Evolutionary conservation across 2,888 invertebrate species (phyloP).

Genomic region (Taenaris catops): DNA sequence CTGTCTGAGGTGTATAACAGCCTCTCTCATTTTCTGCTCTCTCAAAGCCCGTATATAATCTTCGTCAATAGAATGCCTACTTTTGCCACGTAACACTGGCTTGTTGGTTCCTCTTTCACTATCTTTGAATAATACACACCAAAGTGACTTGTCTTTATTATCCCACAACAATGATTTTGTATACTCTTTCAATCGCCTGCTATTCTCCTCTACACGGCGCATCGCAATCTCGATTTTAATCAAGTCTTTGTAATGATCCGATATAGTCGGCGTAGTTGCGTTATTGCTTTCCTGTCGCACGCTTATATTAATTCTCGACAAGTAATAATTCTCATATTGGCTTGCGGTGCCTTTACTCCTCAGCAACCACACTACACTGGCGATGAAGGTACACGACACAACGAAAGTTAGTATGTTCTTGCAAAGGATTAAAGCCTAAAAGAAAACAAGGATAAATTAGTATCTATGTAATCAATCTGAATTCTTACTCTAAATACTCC

Average conservation of each 20-base stretch:
- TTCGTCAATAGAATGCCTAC: constrained; percentile 53
- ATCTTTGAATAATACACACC: constrained; percentile 75
- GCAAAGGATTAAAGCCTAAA: too few species aligned
- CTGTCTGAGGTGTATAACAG: constrained; percentile 68
- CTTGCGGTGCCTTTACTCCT: constrained; percentile 53
- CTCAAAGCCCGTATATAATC: constrained; percentile 58
- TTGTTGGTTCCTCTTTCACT: constrained; percentile 51
- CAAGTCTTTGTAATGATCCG: constrained; percentile 73
- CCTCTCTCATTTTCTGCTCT: constrained; percentile 64
- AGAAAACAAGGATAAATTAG: too few species aligned
- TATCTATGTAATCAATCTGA: too few species aligned
- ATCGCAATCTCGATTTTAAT: constrained; percentile 76
- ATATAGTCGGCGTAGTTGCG: constrained; percentile 46
- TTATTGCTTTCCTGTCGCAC: constrained; percentile 50
- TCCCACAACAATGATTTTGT: constrained; percentile 73
- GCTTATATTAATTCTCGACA: constrained; percentile 78
- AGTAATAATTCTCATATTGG: constrained; percentile 77
- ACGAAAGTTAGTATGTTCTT: constrained; percentile 67
- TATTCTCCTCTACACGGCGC: constrained; percentile 74
- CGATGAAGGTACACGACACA: constrained; percentile 67
- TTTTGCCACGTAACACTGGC: constrained; percentile 36
- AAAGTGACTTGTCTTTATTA: constrained; percentile 72
- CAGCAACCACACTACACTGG: constrained; percentile 71
- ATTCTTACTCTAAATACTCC: too few species aligned
- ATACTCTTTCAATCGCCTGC: constrained; percentile 70